Conservation (phyloP, 2,113 vertebrate genomes). For the Ammodytes dubius region DNA sequence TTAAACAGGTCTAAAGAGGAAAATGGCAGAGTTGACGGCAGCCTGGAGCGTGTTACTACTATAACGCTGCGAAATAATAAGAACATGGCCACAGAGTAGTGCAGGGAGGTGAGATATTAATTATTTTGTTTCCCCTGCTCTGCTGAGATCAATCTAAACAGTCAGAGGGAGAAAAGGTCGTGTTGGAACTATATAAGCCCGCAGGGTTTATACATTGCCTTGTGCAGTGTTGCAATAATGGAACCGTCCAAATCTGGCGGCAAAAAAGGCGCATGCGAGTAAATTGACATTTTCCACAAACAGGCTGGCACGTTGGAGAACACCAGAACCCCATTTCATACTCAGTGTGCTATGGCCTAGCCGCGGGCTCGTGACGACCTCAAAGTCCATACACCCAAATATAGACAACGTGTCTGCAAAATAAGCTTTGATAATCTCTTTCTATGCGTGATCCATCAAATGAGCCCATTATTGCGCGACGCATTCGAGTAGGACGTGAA, state of each 20-base stretch:
- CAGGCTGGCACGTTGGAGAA: constrained; percentile 18
- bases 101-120: neutral
- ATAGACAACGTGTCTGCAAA: constrained; percentile 18
- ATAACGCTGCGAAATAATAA: neutral
- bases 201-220: neutral
- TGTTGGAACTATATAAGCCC: neutral
- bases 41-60: neutral
- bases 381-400: constrained; percentile 5
- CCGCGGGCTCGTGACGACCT: constrained; percentile 36
- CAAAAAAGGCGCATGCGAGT: constrained; percentile 5
- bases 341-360: neutral
- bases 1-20: constrained; percentile 42
- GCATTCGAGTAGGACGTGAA: neutral
- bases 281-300: constrained; percentile 38
- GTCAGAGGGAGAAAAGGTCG: constrained; percentile 34
- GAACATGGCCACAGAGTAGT: neutral
- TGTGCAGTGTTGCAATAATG: constrained; percentile 11
- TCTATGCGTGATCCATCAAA: neutral
- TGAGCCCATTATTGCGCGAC: neutral
- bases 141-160: constrained; percentile 5
- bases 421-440: neutral
- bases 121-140: neutral
- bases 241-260: constrained; percentile 18
- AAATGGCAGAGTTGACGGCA: neutral
- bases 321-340: neutral